Evolutionary conservation across 2,113 vertebrate species (phyloP).

Genomic region (Numenius arquata): DNA sequence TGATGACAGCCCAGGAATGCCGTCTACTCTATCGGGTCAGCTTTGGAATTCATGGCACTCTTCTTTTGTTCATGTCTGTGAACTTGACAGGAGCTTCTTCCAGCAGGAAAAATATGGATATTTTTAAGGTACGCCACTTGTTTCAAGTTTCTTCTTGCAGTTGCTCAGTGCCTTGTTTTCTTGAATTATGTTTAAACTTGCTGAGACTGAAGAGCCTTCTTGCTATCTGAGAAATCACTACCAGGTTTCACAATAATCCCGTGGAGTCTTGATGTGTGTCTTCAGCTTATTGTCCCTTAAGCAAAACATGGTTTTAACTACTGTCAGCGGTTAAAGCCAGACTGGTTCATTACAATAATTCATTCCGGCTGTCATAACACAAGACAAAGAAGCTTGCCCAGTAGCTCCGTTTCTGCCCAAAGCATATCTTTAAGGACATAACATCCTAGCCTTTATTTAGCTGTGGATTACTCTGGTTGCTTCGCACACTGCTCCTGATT

Average conservation of each 20-base stretch:
- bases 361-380: neutral
- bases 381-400: neutral
- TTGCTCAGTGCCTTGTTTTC: conserved; percentile 5
- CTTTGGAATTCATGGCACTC: neutral
- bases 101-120: neutral
- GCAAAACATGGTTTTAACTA: neutral
- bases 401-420: neutral
- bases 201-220: neutral
- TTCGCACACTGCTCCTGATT: neutral
- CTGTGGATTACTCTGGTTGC: neutral
- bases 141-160: neutral
- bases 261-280: neutral
- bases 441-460: neutral
- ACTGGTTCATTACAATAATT: neutral
- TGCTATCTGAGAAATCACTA: neutral
- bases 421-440: neutral
- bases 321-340: neutral
- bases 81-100: neutral
- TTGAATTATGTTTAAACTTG: neutral
- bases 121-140: neutral
- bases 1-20: neutral
- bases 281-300: neutral
- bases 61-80: neutral
- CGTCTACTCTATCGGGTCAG: neutral
- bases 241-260: neutral